Evolutionary conservation across 2,888 invertebrate species (phyloP), one percentile per base, ranked within the genome.

Genomic region (Glyphotaelius pellucidus): DNA sequence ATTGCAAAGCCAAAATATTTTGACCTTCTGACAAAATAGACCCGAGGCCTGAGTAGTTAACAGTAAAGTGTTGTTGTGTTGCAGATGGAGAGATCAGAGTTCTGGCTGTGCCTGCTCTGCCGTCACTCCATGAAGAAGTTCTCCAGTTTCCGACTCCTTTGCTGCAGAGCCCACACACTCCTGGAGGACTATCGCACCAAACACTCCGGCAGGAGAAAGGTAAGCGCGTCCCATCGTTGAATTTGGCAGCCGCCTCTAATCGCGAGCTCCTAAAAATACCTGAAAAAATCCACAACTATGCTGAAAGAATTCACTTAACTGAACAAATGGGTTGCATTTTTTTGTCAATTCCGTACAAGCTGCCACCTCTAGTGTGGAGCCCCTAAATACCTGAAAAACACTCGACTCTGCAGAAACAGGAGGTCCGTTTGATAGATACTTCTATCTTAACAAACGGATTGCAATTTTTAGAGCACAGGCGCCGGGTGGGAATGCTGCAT

Each of bases 21-120:
- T 38, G 38, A 9, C 4, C 0, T 38, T 38, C 9, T 38, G 38
- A 38, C 38, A 38, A 38, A 38, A 38, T 38, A 38, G 3, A 9
- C 9, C 9, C 9, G 38, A 7, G 38, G 7, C 38, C 38, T 38
- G 38, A 38, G 38, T 38, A 9, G 4, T 32, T 81, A 5, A 31
- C 5, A 14, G 81, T 81, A 14, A 15, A 3, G n/a, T 81, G 38
- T 30, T 81, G 12, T 31, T 19, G 9, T 83, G 9, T 83, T 83
- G 4, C 83, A 83, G 83, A 15, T 31, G 25, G 83, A 83, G 2
- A 9, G 25, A 19, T 31, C 67, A 15, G 42, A 83, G 47, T 19
- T n/a, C 35, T 85, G 85, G 90, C 79, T 90, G 83, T 90, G 90
- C 80, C 38, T 19, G 3, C 67, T n/a, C 3, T 90, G 90, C 80